phyloP scores from a whole-genome alignment of 2,888 invertebrate species.

The Xestia c-nigrum region DNA sequence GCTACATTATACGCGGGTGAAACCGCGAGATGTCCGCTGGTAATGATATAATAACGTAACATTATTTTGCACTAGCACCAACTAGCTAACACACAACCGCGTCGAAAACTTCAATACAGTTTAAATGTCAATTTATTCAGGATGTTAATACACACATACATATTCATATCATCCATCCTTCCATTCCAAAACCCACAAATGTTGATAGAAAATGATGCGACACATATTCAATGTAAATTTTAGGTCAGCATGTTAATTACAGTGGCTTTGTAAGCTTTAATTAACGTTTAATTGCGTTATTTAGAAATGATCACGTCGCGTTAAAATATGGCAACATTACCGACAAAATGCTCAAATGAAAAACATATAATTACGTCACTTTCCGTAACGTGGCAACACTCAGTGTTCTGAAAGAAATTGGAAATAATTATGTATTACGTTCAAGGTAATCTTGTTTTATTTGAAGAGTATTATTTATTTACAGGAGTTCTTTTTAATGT shows the following conservation, averaged over 20 bases:
- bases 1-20: too few relatives aligned
- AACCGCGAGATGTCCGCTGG: too few relatives aligned
- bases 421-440: conserved; percentile 3
- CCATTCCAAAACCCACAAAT: conserved; percentile 54
- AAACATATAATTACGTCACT: conserved; percentile 28
- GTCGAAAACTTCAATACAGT: conserved; percentile 29
- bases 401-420: neutral
- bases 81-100: neutral
- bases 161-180: conserved; percentile 44
- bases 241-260: conserved; percentile 57
- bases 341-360: conserved; percentile 22
- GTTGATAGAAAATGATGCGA: conserved; percentile 56
- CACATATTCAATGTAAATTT: conserved; percentile 57
- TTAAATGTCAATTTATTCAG: conserved; percentile 45
- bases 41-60: neutral
- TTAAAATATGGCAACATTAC: conserved; percentile 45
- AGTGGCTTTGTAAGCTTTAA: conserved; percentile 53
- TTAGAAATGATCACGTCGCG: conserved; percentile 65
- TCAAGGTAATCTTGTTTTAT: conserved; percentile 7
- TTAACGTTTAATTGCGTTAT: conserved; percentile 67
- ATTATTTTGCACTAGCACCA: neutral
- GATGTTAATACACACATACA: conserved; percentile 44
- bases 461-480: conserved; percentile 20
- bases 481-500: conserved; percentile 6
- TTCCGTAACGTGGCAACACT: conserved; percentile 15